Evolutionary conservation across 2,113 vertebrate species (phyloP).

Genomic region (Amblyopsis rosae): DNA sequence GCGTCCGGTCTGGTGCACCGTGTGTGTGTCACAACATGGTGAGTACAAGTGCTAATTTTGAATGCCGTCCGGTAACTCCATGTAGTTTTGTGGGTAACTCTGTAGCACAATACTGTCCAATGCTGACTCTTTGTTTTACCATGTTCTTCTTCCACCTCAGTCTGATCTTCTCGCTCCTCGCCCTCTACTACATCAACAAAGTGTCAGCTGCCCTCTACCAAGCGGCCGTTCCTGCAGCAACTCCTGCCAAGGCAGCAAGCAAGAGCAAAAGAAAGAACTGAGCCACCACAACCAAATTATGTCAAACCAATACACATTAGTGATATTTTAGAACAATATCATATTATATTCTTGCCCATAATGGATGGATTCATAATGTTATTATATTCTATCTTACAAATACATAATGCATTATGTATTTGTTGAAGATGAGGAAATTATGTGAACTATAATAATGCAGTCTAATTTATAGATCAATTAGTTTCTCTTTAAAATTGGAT

Average conservation of each 20-base stretch:
- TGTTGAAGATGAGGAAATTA: not conserved
- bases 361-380: not conserved
- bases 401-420: not conserved
- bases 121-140: not conserved
- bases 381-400: not conserved
- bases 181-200: constrained; percentile 96
- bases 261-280: constrained; percentile 94
- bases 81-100: too few species aligned
- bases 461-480: not conserved
- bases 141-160: constrained; percentile 62
- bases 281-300: constrained; percentile 23
- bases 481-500: too few species aligned
- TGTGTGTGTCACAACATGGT: constrained; percentile 97
- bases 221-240: constrained; percentile 65
- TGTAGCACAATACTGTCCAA: too few species aligned
- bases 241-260: constrained; percentile 81
- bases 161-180: constrained; percentile 92
- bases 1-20: constrained; percentile 94
- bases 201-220: constrained; percentile 93
- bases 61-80: not conserved
- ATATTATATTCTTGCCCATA: not conserved
- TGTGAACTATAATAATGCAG: not conserved
- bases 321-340: constrained; percentile 5
- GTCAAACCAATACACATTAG: not conserved
- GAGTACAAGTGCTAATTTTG: constrained; percentile 44